These are phyloP conservation scores for Auanema sp. DNA, from an alignment of 2,888 invertebrate genomes.

Conservation along the genomic window DNA sequence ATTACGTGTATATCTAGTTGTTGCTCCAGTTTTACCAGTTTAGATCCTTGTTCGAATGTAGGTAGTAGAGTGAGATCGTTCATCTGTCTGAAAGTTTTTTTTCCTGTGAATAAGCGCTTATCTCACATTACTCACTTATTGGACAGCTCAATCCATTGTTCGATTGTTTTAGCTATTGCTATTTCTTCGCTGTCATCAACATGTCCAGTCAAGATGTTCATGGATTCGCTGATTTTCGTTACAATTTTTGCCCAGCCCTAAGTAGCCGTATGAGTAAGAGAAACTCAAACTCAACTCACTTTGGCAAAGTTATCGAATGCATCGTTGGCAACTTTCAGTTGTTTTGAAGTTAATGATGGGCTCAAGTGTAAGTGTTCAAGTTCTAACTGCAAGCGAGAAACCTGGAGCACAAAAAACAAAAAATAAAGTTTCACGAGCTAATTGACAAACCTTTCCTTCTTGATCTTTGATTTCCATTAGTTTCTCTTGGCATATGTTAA, in stretches of 20 bases:
- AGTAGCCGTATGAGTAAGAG: no score
- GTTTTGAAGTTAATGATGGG: slow-evolving; percentile 42
- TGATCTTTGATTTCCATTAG: slow-evolving; percentile 55
- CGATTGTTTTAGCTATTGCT: slow-evolving; percentile 40
- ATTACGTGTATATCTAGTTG: neutral
- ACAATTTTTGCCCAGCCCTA: slow-evolving; percentile 54
- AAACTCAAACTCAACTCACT: neutral
- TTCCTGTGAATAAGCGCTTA: neutral
- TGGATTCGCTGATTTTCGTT: slow-evolving; percentile 55
- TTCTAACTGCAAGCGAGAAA: slow-evolving; percentile 44
- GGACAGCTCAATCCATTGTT: slow-evolving; percentile 46
- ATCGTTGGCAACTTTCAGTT: slow-evolving; percentile 56
- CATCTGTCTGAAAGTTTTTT: neutral
- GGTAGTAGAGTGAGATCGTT: slow-evolving; percentile 11
- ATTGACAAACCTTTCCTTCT: slow-evolving; percentile 36
- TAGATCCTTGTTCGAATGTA: neutral
- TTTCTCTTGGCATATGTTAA: slow-evolving; percentile 54
- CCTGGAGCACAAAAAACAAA: slow-evolving; percentile 13
- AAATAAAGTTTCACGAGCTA: slow-evolving; percentile 6
- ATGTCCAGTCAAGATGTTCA: slow-evolving; percentile 50
- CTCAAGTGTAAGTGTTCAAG: slow-evolving; percentile 52
- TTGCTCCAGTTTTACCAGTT: neutral
- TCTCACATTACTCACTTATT: slow-evolving; percentile 28
- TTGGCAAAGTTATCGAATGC: slow-evolving; percentile 59
- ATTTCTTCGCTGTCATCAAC: slow-evolving; percentile 42